Conservation (phyloP, 2,888 invertebrate species). For the Trissolcus brochymenae region DNA sequence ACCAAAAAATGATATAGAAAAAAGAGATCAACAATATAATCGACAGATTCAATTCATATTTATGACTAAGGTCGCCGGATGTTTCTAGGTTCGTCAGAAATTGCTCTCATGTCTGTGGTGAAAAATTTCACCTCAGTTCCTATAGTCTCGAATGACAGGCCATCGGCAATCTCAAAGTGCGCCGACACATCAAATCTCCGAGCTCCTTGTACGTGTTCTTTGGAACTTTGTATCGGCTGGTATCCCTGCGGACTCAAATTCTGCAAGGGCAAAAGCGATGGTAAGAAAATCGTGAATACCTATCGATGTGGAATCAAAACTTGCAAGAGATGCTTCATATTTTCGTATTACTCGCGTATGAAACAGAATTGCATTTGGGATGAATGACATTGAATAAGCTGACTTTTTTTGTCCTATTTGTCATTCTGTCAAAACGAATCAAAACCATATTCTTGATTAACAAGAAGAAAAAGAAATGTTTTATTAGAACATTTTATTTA, state of each 20-base stretch:
- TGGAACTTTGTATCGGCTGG: slow-evolving; percentile 95
- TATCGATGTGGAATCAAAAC: slow-evolving; percentile 98
- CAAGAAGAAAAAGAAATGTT: too few relatives aligned
- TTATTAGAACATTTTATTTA: too few relatives aligned
- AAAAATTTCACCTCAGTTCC: slow-evolving; percentile 82
- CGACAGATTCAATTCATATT: neutral
- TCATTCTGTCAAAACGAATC: too few relatives aligned
- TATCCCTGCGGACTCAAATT: slow-evolving; percentile 97
- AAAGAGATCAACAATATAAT: too few relatives aligned
- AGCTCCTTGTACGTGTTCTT: slow-evolving; percentile 88
- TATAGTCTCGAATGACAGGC: slow-evolving; percentile 67
- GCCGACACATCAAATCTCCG: slow-evolving; percentile 82
- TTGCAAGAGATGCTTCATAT: slow-evolving; percentile 92
- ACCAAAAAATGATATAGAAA: too few relatives aligned
- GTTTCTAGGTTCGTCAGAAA: slow-evolving; percentile 82
- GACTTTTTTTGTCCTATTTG: neutral
- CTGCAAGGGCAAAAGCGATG: slow-evolving; percentile 88
- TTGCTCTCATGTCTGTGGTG: slow-evolving; percentile 84
- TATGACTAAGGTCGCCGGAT: neutral
- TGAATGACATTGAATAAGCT: slow-evolving; percentile 79
- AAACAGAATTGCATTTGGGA: slow-evolving; percentile 90
- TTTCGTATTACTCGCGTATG: slow-evolving; percentile 89
- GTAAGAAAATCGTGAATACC: slow-evolving; percentile 81
- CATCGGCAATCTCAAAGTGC: slow-evolving; percentile 77
- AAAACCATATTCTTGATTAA: too few relatives aligned